A percentile compares a stretch with the other conserved stretches of the same genome.
Conservation (phyloP, 64 coral and sea anemone species). For the Catalaphyllia jardinei region DNA sequence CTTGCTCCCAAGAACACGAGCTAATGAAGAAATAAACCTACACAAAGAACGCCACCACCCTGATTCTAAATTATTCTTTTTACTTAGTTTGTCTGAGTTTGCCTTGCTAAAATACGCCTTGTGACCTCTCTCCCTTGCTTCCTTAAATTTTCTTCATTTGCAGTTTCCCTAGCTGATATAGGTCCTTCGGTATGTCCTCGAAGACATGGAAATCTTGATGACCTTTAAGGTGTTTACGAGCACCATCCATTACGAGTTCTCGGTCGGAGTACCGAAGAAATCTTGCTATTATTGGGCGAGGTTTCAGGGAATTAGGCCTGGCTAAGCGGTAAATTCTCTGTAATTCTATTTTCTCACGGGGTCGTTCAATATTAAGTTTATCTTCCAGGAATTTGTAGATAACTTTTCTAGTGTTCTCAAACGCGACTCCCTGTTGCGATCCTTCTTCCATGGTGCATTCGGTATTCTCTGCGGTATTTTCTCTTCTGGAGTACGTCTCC, state of each 20-base stretch:
- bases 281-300: background rate
- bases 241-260: background rate
- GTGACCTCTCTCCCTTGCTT: background rate
- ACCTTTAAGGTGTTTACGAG: background rate
- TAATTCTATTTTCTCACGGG: background rate
- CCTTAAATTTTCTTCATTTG: background rate
- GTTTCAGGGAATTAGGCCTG: background rate
- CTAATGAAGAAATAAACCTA: too few species aligned
- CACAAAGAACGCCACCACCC: too few species aligned
- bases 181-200: background rate
- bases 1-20: too few species aligned
- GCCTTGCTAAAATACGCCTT: background rate
- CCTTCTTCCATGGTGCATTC: background rate
- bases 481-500: background rate
- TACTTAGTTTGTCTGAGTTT: background rate
- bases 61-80: too few species aligned
- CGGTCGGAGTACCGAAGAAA: conserved; percentile 1
- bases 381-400: background rate
- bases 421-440: too few species aligned
- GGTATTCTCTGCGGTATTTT: background rate
- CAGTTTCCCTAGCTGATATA: background rate
- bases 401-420: background rate
- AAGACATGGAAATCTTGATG: background rate
- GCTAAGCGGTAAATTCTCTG: background rate
- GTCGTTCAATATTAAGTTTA: background rate